Percentiles rank a stretch among this genome's conserved stretches.
phyloP scores from a whole-genome alignment of 2,797 vertebrate species.

The Pelodytes ibericus region DNA sequence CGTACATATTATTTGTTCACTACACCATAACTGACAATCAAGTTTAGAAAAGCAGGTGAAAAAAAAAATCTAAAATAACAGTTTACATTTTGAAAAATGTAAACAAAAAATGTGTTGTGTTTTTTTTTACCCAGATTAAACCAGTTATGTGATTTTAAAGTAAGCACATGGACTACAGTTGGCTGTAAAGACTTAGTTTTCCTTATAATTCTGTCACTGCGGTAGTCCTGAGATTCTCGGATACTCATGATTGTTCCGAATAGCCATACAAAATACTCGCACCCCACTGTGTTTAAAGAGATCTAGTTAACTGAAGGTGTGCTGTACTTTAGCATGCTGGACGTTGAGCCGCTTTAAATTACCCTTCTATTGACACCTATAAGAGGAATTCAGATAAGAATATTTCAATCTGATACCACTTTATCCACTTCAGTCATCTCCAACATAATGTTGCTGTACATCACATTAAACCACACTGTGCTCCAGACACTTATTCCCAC shows the following conservation, averaged over 20 bases:
- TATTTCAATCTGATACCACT: slow-evolving; percentile 50
- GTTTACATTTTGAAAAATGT: too few species aligned
- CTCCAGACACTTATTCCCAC: slow-evolving; percentile 51
- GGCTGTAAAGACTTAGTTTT: neutral
- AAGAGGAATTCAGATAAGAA: slow-evolving; percentile 43
- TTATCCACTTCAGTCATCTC: slow-evolving; percentile 50
- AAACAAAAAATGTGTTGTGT: too few species aligned
- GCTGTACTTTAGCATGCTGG: slow-evolving; percentile 29
- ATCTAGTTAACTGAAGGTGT: slow-evolving; percentile 20
- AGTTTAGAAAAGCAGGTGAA: too few species aligned
- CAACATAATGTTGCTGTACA: slow-evolving; percentile 44
- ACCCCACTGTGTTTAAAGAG: slow-evolving; percentile 13
- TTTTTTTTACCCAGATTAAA: neutral
- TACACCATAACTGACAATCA: too few species aligned
- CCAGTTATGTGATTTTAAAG: neutral
- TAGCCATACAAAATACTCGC: neutral
- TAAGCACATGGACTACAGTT: neutral
- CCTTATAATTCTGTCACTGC: neutral
- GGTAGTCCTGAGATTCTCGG: neutral
- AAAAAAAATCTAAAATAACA: too few species aligned
- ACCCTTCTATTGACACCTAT: slow-evolving; percentile 49
- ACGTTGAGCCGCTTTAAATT: slow-evolving; percentile 37
- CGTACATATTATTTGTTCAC: too few species aligned
- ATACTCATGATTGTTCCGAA: neutral
- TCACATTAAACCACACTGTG: slow-evolving; percentile 49